Evolutionary conservation across 2,888 invertebrate species (phyloP).

Genomic region (Callyntrura sp.): DNA sequence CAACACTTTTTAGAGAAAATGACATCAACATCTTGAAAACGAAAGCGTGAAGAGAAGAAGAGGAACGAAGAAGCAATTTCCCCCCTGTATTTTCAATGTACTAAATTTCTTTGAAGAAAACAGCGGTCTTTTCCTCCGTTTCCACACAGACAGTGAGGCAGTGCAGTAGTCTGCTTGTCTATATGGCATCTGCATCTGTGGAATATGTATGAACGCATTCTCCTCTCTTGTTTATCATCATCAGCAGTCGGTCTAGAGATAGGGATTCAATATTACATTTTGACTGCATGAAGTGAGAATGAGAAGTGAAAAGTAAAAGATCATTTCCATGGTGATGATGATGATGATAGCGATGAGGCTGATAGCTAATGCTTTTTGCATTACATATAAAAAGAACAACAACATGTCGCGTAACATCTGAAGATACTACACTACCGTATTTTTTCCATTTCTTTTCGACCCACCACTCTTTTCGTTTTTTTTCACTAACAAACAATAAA

Average conservation of each 20-base stretch:
- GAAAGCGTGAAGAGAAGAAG: not conserved
- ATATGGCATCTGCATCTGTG: slow-evolving; percentile 3
- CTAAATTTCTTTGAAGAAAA: slow-evolving; percentile 20
- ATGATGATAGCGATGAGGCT: not conserved
- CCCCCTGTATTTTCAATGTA: not conserved
- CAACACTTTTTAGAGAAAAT: slow-evolving; percentile 36
- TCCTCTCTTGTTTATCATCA: not conserved
- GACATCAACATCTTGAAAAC: slow-evolving; percentile 40
- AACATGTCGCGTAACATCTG: slow-evolving; percentile 1
- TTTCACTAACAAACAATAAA: slow-evolving; percentile 59
- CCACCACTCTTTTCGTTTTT: not conserved
- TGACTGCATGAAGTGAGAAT: slow-evolving; percentile 20
- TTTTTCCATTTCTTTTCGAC: not conserved
- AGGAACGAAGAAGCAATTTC: not conserved
- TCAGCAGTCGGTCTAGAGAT: not conserved
- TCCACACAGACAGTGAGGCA: too few species aligned
- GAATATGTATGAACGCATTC: slow-evolving; percentile 24
- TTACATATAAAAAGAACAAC: too few species aligned
- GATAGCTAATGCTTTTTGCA: not conserved
- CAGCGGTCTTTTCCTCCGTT: not conserved
- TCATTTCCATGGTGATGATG: slow-evolving; percentile 42
- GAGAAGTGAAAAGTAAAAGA: slow-evolving; percentile 44
- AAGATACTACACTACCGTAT: not conserved
- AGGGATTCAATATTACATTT: slow-evolving; percentile 5
- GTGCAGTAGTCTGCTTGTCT: not conserved